phyloP scores from a whole-genome alignment of 2,113 vertebrate genomes.

The Cyrtonyx montezumae region DNA sequence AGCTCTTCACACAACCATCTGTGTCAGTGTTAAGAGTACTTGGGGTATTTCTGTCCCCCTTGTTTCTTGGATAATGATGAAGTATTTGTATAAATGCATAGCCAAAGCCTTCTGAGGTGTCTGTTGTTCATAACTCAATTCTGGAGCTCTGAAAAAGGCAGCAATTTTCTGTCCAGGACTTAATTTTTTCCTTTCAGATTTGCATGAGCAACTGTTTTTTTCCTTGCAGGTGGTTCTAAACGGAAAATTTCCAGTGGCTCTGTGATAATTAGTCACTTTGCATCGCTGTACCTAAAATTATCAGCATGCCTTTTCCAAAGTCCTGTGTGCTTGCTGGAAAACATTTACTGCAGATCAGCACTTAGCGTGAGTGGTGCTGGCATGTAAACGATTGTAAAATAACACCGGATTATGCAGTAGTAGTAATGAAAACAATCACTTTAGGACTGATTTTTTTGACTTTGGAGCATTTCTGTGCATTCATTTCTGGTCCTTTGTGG shows the following conservation, averaged over 20 bases:
- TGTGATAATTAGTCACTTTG: neutral
- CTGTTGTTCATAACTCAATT: neutral
- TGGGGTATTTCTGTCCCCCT: neutral
- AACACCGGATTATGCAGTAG: neutral
- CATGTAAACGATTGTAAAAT: neutral
- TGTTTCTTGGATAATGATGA: neutral
- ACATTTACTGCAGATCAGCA: neutral
- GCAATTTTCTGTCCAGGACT: neutral
- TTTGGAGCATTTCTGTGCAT: neutral
- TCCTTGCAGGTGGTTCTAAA: slow-evolving; percentile 9
- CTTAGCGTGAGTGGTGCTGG: neutral
- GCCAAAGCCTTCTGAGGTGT: neutral
- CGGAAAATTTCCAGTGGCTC: neutral
- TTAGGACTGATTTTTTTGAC: neutral
- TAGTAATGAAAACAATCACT: neutral
- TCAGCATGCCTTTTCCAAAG: neutral
- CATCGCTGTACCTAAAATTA: neutral
- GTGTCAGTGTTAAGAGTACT: neutral
- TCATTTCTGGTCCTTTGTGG: neutral
- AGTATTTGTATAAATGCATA: neutral
- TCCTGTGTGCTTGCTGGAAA: neutral
- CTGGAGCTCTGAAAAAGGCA: slow-evolving; percentile 37
- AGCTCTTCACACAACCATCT: neutral
- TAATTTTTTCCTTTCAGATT: slow-evolving; percentile 50
- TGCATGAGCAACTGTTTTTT: neutral